phyloP scores from a whole-genome alignment of 2,113 vertebrate genomes.

The Parotia lawesii region DNA sequence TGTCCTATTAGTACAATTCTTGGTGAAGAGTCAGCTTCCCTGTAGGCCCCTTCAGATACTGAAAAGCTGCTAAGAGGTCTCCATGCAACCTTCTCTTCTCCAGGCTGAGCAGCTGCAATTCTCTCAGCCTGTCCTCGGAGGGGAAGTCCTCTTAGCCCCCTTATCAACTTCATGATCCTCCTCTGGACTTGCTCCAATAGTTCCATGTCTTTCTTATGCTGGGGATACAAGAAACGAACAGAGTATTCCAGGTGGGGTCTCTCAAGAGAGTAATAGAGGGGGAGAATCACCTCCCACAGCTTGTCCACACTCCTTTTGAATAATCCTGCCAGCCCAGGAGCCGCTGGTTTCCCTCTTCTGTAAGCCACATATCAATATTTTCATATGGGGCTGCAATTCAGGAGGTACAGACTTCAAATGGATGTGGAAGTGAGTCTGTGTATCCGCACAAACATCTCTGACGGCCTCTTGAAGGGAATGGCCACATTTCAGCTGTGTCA shows the following conservation, averaged over 20 bases:
- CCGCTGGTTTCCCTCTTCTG: background rate
- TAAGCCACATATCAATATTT: fast-evolving
- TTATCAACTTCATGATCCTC: too few relatives aligned
- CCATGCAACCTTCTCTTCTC: too few relatives aligned
- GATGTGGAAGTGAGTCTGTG: fast-evolving
- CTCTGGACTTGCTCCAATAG: background rate
- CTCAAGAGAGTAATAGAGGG: background rate
- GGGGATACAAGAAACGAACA: background rate
- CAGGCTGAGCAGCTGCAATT: background rate
- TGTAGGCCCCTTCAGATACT: background rate
- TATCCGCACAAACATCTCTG: background rate
- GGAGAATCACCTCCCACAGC: background rate
- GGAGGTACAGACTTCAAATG: too few relatives aligned
- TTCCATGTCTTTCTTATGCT: background rate
- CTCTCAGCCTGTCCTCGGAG: background rate
- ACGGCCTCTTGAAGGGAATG: background rate
- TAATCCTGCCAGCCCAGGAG: background rate
- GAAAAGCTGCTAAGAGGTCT: too few relatives aligned
- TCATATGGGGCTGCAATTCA: background rate
- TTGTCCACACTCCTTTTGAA: background rate
- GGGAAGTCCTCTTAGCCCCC: background rate
- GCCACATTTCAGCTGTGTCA: background rate
- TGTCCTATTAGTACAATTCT: background rate
- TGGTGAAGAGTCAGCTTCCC: background rate
- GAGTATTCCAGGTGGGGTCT: background rate